These are phyloP conservation scores for Emmelina monodactyla DNA, from an alignment of 2,888 invertebrate species.

Conservation along the genomic window DNA sequence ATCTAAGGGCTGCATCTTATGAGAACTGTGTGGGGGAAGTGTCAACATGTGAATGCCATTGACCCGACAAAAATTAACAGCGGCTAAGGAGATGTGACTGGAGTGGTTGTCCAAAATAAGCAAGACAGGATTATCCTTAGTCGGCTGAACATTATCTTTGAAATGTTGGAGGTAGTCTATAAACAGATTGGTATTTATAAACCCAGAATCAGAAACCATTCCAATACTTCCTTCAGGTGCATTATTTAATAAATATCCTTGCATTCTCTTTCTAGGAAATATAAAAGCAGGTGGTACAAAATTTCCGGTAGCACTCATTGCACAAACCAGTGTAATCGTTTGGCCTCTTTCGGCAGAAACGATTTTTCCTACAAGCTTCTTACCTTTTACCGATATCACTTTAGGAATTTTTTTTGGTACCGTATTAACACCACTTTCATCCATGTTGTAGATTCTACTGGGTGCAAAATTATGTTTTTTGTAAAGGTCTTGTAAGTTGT, in stretches of 20 bases:
- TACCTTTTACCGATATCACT: conserved; percentile 19
- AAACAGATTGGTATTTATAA: conserved; percentile 19
- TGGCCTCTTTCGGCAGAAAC: conserved; percentile 17
- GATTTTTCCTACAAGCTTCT: conserved; percentile 19
- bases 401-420: conserved; percentile 21
- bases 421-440: conserved; percentile 13
- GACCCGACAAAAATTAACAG: conserved; percentile 10
- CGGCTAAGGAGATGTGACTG: conserved; percentile 14
- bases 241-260: conserved; percentile 17
- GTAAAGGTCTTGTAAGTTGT: conserved; percentile 16
- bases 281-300: conserved; percentile 24
- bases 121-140: conserved; percentile 18
- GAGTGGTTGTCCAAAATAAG: conserved; percentile 19
- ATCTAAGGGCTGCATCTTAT: conserved; percentile 6
- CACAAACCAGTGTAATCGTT: conserved; percentile 18
- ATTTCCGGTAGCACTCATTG: conserved; percentile 20
- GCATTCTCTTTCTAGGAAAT: conserved; percentile 17
- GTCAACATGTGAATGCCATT: conserved; percentile 11
- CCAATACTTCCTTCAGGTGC: conserved; percentile 19
- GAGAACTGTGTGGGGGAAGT: conserved; percentile 13
- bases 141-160: conserved; percentile 16
- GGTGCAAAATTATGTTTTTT: conserved; percentile 17
- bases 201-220: conserved; percentile 20
- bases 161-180: conserved; percentile 22
- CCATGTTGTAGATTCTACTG: conserved; percentile 17